A percentile compares a stretch with the other conserved stretches of the same genome.
These are phyloP conservation scores for Glossosoma conforme DNA, from an alignment of 1,140 invertebrate species.

Conservation along the genomic window DNA sequence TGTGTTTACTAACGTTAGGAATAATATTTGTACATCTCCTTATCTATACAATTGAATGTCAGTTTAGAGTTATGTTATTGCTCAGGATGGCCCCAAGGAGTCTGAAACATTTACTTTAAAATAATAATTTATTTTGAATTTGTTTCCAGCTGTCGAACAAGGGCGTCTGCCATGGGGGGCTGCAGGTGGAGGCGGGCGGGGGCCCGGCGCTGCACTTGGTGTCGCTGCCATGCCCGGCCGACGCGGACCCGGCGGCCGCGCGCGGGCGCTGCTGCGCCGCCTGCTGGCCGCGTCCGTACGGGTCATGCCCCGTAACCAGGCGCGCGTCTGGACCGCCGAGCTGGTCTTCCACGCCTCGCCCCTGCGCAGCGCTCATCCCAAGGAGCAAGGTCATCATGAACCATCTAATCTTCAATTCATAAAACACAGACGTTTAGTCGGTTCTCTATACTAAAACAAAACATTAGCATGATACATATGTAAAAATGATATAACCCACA, in stretches of 20 bases:
- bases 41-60: not conserved
- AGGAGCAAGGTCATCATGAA: slow-evolving; percentile 82
- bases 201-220: slow-evolving; percentile 78
- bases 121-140: not conserved
- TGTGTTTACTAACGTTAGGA: too few species aligned
- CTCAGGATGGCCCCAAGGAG: too few species aligned
- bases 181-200: slow-evolving; percentile 87
- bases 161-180: slow-evolving; percentile 83
- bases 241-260: slow-evolving; percentile 38
- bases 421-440: too few species aligned
- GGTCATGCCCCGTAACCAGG: slow-evolving; percentile 65
- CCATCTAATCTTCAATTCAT: too few species aligned
- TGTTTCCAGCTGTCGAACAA: slow-evolving; percentile 61
- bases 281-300: slow-evolving; percentile 81
- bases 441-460: too few species aligned
- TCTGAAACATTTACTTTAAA: not conserved
- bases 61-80: too few species aligned
- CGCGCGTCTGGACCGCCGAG: slow-evolving; percentile 76
- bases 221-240: slow-evolving; percentile 63
- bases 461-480: too few species aligned
- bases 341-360: slow-evolving; percentile 86
- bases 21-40: not conserved
- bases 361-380: slow-evolving; percentile 70
- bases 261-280: slow-evolving; percentile 66
- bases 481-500: too few species aligned